Conservation (phyloP, 2,113 vertebrate species). For the Rattus norvegicus region DNA sequence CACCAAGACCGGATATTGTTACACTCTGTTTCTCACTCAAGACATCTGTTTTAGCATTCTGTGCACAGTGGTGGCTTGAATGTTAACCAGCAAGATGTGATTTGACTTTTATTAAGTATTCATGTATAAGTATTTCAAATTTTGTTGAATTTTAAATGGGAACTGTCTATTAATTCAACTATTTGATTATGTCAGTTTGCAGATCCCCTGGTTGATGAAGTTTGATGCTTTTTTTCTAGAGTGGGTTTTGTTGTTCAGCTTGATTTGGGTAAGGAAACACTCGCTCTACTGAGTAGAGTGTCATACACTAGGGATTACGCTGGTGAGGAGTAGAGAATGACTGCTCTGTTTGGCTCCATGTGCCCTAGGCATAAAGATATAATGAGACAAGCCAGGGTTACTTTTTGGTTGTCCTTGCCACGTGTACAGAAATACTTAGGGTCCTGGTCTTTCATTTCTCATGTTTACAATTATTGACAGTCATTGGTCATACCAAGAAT, state of each 20-base stretch:
- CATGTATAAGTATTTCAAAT: neutral
- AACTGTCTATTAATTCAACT: constrained; percentile 13
- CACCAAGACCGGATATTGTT: neutral
- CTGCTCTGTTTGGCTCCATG: neutral
- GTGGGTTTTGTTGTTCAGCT: neutral
- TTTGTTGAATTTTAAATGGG: constrained; percentile 3
- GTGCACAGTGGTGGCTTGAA: neutral
- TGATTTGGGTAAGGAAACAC: neutral
- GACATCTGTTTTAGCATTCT: constrained; percentile 39
- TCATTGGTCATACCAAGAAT: constrained; percentile 68
- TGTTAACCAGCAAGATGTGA: constrained; percentile 41
- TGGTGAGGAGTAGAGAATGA: neutral
- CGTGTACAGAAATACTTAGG: constrained; percentile 25
- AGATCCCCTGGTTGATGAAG: neutral
- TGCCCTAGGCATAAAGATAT: neutral
- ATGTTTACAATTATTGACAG: neutral
- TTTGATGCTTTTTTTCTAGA: neutral
- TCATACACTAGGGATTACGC: neutral
- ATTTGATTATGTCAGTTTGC: constrained; percentile 17
- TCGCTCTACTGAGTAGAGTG: neutral
- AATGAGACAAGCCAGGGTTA: neutral
- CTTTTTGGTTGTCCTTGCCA: neutral
- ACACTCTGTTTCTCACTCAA: neutral
- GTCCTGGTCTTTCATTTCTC: constrained; percentile 55
- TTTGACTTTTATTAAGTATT: constrained; percentile 12